Evolutionary conservation across 1,140 invertebrate genomes (phyloP), one percentile per base, ranked within the genome.

Genomic region (Dinoponera quadriceps): DNA sequence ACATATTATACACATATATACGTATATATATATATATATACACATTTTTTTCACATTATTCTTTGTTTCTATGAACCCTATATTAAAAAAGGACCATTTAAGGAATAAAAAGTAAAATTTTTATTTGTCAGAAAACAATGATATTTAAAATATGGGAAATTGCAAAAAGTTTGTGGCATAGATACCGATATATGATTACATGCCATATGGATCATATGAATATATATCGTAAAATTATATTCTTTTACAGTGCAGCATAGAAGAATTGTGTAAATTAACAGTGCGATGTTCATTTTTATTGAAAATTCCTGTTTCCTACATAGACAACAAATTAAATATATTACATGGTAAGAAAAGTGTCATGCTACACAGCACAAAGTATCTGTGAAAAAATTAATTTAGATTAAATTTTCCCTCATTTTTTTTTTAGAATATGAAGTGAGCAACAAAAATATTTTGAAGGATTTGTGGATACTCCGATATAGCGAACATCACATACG

Each of bases 401-500:
- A 38, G 44, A 55, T 20, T 2, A 44, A 55, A 38, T 20, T 18
- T 73, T 3, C 29, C n/a, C n/a, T n/a, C n/a, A n/a, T 1, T 38
- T 0, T 11, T 69, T 68, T 44, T 44, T 14, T 13, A 80, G 75
- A 71, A 57, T 80, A 80, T 57, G 20, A 80, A 59, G 9, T 80
- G 13, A 48, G 0, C 22, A 71, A 80, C 11, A 18, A 57, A 11
- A 4, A 57, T 59, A 59, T 80, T 71, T 20, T 80, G 13, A 80
- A 57, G 33, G 51, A 80, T 25, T 27, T 59, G 27, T 80, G 75
- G 75, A 51, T 80, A 22, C 33, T 80, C 29, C 51, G 75, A 57
- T 80, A 80, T 18, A 69, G 63, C 0, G 65, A 80, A 44, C 69
- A 71, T 80, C 65, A 80, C 4, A 80, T 80, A 54, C 75, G 75